These are phyloP conservation scores for Diogma glabrata DNA, from an alignment of 2,888 invertebrate species.

Conservation along the genomic window DNA sequence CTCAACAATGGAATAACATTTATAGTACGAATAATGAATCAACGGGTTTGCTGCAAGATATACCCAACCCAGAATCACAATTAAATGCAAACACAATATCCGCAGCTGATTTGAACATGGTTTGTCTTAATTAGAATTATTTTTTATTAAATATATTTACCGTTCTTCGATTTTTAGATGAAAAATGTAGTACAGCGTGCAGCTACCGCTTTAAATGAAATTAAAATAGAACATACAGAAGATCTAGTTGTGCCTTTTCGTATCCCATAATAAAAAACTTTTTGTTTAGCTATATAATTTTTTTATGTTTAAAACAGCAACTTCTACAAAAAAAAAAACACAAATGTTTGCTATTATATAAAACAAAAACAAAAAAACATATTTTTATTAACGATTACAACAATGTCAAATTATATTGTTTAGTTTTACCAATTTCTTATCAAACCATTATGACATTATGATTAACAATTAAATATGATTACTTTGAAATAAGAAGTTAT, in stretches of 20 bases:
- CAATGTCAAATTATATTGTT: too few species aligned
- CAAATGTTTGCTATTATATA: too few species aligned
- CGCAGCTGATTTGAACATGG: conserved; percentile 55
- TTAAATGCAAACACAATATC: conserved; percentile 50
- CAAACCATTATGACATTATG: too few species aligned
- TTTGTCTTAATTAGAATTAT: conserved; percentile 26
- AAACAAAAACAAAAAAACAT: too few species aligned
- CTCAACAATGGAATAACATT: conserved; percentile 40
- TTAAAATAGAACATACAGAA: conserved; percentile 81
- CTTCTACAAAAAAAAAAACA: too few species aligned
- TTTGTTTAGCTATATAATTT: too few species aligned
- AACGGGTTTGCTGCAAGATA: conserved; percentile 51
- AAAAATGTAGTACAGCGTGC: conserved; percentile 55
- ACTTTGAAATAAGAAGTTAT: too few species aligned
- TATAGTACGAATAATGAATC: conserved; percentile 27
- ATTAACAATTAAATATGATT: too few species aligned
- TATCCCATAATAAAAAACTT: conserved; percentile 52
- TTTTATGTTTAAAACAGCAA: too few species aligned
- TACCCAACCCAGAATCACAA: conserved; percentile 60
- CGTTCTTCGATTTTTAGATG: conserved; percentile 46
- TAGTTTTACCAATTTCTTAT: too few species aligned
- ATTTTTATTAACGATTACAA: too few species aligned
- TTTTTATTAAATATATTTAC: neutral
- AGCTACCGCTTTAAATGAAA: conserved; percentile 57
- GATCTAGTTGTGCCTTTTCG: conserved; percentile 82